Evolutionary conservation across 2,113 vertebrate species (phyloP), one percentile per base, ranked within the genome.

Genomic region (Lanius ludovicianus): DNA sequence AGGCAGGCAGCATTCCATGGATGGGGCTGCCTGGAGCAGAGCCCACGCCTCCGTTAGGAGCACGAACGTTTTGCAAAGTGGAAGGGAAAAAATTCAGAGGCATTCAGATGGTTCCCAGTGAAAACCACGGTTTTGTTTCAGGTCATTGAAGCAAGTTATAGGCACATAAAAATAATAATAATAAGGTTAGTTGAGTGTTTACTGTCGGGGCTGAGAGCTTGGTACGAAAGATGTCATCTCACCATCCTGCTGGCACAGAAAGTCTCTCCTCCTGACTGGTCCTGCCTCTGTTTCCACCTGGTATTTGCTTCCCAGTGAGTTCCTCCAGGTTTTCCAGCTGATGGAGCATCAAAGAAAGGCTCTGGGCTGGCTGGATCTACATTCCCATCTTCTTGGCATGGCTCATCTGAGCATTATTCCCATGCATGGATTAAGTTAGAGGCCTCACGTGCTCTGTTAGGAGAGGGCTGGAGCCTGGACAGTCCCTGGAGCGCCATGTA

Each of bases 101-200:
- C 11, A 3, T 46, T 84, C 74, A 44, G 12, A 69, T 4, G 17
- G 52, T 19, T 65, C 67, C 33, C 3, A 1, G 15, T 15, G 47
- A 41, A 89, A 91, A n/a, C 13, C 86, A 4, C 13, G 17, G 64
- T 56, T 95, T 90, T 65, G 92, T 92, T 92, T 92, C 95, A 65
- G 94, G 52, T 63, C 88, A 57, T 0, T 90, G 94, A 57, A 96
- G 92, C 90, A 46, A 46, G 60, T 74, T 65, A 79, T 33, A 49
- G 71, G 71, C 9, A 9, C 15, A 85, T 80, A 57, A 92, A 88
- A 86, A 88, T 89, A 87, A 84, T 84, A 55, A 69, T 76, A 50
- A 75, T 69, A 56, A 82, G 44, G 83, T 80, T 65, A 24, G 89
- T 33, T 55, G 37, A 77, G 79, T 47, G 70, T 82, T 93, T 88